Percentiles rank a stretch among this genome's conserved stretches.
phyloP scores from a whole-genome alignment of 2,797 vertebrate species.

The Hafferia zeledoni region DNA sequence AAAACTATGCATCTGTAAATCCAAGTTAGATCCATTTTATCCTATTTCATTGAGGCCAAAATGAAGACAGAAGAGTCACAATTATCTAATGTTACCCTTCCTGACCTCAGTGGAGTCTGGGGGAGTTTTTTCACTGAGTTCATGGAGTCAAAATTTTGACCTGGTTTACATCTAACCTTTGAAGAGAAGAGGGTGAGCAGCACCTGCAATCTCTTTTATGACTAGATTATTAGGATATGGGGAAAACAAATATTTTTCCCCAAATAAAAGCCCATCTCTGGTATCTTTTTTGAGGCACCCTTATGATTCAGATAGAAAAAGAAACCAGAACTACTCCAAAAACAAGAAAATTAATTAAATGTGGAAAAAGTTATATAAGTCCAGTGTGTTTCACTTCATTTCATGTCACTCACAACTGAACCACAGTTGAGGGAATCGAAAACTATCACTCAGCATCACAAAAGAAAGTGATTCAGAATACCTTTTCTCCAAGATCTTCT shows the following conservation, averaged over 20 bases:
- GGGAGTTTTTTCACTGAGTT: constrained; percentile 1
- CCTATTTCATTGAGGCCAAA: neutral
- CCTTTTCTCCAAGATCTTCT: neutral
- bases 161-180: neutral
- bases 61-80: neutral
- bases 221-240: neutral
- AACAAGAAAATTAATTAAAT: neutral
- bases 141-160: neutral
- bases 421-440: neutral
- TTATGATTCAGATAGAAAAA: neutral
- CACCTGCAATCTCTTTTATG: neutral
- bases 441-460: neutral
- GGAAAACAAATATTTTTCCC: neutral
- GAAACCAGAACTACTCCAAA: neutral
- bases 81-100: neutral
- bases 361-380: neutral
- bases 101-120: neutral
- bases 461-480: neutral
- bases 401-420: neutral
- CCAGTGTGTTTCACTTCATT: neutral
- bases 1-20: neutral
- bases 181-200: neutral
- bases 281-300: neutral
- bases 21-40: neutral
- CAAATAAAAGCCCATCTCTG: neutral